These are phyloP conservation scores for Hippopotamyrus pictus DNA, from an alignment of 2,797 vertebrate species.

Conservation along the genomic window DNA sequence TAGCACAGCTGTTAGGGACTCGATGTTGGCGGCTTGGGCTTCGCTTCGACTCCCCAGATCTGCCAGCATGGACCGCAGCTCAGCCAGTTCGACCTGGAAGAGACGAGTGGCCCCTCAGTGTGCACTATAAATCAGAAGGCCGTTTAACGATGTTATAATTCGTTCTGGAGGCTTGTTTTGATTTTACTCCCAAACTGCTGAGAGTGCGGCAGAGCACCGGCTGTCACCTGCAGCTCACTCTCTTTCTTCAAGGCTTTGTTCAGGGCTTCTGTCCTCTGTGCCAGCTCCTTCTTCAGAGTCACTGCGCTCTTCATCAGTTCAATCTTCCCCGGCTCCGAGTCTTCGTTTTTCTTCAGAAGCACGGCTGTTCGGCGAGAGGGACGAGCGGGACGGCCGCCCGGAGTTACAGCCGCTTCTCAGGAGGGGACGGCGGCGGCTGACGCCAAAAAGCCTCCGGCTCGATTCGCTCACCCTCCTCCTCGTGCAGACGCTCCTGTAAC, in stretches of 20 bases:
- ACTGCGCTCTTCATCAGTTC: slow-evolving; percentile 50
- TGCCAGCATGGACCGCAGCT: slow-evolving; percentile 53
- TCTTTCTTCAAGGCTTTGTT: slow-evolving; percentile 66
- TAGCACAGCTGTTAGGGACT: slow-evolving; percentile 59
- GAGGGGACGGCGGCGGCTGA: not conserved
- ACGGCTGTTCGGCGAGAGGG: slow-evolving; percentile 43
- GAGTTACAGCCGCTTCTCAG: not conserved
- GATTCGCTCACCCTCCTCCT: slow-evolving; percentile 55
- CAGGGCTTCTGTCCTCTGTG: slow-evolving; percentile 61
- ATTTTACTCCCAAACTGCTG: not conserved
- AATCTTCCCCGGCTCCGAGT: slow-evolving; percentile 48
- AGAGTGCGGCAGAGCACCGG: not conserved
- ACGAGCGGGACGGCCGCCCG: not conserved
- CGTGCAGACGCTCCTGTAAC: slow-evolving; percentile 61
- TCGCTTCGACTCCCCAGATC: slow-evolving; percentile 56
- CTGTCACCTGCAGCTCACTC: slow-evolving; percentile 63
- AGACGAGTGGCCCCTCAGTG: not conserved
- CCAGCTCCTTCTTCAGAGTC: slow-evolving; percentile 63
- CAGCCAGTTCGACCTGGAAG: slow-evolving; percentile 40
- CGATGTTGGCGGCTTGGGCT: slow-evolving; percentile 55
- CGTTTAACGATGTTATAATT: not conserved
- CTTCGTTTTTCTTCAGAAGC: slow-evolving; percentile 51
- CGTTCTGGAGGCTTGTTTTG: not conserved
- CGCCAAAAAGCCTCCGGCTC: no score
- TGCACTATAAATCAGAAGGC: not conserved